Evolutionary conservation across 2,888 invertebrate species (phyloP), one percentile per base, ranked within the genome.

Genomic region (Oconnorella tubifera): DNA sequence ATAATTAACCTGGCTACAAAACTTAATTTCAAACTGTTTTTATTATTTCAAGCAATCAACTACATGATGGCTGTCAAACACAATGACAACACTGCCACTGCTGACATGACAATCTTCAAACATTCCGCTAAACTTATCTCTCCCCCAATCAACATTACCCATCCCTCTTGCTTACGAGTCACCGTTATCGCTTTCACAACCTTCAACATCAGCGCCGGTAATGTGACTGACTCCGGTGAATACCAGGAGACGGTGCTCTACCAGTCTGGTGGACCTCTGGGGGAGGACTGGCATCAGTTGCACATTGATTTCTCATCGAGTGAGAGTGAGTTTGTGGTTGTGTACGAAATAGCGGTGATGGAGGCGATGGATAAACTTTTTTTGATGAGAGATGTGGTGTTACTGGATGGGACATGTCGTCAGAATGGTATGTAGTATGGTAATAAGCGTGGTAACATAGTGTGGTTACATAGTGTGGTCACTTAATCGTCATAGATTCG

Each of bases 251-350:
- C 19, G 2, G 19, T 48, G 6, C 50, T 66, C 10, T 33, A 62
- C 23, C 27, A 49, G 1, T 66, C 66, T 2, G 29, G 29, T 3
- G 28, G 14, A 19, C 23, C 59, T 2, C 48, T 66, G 3, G 66
- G 62, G 4, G n/a, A 28, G 4, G 3, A 27, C n/a, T 66, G 66
- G 66, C 66, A 66, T 28, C 28, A 49, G 27, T 6, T 66, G n/a
- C 32, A 58, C 27, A 29, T 63, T 19, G 57, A 48, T 28, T 3
- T 27, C 19, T 33, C 32, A 2, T 31, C 59, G 51, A 31, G 25
- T 1, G 3, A n/a, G 14, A 33, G 40, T 19, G 25, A 33, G 19
- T 50, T 33, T 27, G 53, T 64, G 29, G n/a, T 58, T 3, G 59
- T 64, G 1, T 25, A 31, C 1, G 32, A 58, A 28, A 31, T 28